These are phyloP conservation scores for Drosophila lini DNA, from an alignment of 1,140 invertebrate genomes.

Conservation along the genomic window DNA sequence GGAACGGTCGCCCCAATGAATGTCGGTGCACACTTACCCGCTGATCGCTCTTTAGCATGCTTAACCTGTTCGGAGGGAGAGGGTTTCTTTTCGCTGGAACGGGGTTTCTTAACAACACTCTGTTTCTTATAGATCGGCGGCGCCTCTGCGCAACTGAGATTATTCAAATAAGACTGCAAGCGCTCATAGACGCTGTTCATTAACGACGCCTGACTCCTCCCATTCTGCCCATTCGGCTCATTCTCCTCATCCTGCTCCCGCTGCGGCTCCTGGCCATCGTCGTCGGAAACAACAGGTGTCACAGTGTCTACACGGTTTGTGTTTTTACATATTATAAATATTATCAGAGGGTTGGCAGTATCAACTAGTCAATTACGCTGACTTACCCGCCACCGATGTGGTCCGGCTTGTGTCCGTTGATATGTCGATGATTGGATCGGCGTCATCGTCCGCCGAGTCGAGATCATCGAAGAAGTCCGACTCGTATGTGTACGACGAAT, in stretches of 20 bases:
- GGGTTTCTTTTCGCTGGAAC: slow-evolving; percentile 57
- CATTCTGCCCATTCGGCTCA: slow-evolving; percentile 6
- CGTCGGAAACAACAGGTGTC: slow-evolving; percentile 79
- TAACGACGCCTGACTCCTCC: slow-evolving; percentile 6
- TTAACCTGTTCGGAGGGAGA: slow-evolving; percentile 47
- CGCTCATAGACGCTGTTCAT: slow-evolving; percentile 33
- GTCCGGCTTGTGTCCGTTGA: slow-evolving; percentile 65
- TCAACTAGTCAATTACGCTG: slow-evolving; percentile 59
- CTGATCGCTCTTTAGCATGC: slow-evolving; percentile 35
- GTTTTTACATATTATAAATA: slow-evolving; percentile 75
- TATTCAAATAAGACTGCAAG: slow-evolving; percentile 63
- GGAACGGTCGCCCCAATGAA: slow-evolving; percentile 17
- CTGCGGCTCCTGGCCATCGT: slow-evolving; percentile 44
- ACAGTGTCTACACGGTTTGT: slow-evolving; percentile 78
- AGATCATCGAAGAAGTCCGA: slow-evolving; percentile 60
- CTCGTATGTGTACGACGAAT: slow-evolving; percentile 59
- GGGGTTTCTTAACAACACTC: slow-evolving; percentile 41
- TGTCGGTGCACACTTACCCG: slow-evolving; percentile 64
- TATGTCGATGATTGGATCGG: slow-evolving; percentile 59
- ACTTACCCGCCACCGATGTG: slow-evolving; percentile 72
- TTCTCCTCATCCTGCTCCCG: slow-evolving; percentile 14
- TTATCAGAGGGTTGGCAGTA: slow-evolving; percentile 81
- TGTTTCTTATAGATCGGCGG: slow-evolving; percentile 62
- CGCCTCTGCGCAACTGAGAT: slow-evolving; percentile 61
- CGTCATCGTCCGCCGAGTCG: slow-evolving; percentile 59